Evolutionary conservation across 2,113 vertebrate species (phyloP), one percentile per base, ranked within the genome.

Genomic region (Gymnorhina tibicen): DNA sequence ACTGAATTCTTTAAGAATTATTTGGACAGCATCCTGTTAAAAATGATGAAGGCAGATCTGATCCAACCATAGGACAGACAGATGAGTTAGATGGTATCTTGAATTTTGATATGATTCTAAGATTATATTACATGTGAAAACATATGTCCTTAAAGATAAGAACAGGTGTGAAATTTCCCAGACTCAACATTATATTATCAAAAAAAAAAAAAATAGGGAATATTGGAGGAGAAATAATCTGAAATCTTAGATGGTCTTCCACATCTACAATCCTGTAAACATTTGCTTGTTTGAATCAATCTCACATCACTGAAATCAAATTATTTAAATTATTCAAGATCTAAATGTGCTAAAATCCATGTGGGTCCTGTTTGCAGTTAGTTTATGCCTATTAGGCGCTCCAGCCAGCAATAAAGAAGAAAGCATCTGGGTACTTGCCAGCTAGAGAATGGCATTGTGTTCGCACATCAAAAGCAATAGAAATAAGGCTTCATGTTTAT

Each of bases 281-380:
- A 87, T 95, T 97, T 97, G 58, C 60, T 95, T 97, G 92, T 91
- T 97, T 95, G 95, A 96, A 88, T 93, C 91, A 93, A 95, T 85
- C 77, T 63, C 32, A 81, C 77, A 58, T 94, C 62, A 78, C 16
- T 89, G 76, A 90, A 97, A 97, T 97, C n/a, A 87, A 97, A 96
- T 97, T 95, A 96, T 95, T 97, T 98, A 94, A 98, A 98, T 98
- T 97, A 97, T 98, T 98, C 96, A 97, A 17, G 60, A 96, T 91
- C 88, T 96, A 96, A 97, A 97, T 94, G 93, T 91, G 73, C 79
- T 96, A 93, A 97, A 98, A 97, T 96, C 79, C 96, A 96, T 59
- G 58, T 4, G 39, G 69, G 91, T 91, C 91, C 94, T 64, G 85
- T 97, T 97, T 97, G 94, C 87, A 91, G 91, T 95, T 95, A 95